Evolutionary conservation across 1,140 invertebrate species (phyloP).

Genomic region (Paraescarpia echinospica): DNA sequence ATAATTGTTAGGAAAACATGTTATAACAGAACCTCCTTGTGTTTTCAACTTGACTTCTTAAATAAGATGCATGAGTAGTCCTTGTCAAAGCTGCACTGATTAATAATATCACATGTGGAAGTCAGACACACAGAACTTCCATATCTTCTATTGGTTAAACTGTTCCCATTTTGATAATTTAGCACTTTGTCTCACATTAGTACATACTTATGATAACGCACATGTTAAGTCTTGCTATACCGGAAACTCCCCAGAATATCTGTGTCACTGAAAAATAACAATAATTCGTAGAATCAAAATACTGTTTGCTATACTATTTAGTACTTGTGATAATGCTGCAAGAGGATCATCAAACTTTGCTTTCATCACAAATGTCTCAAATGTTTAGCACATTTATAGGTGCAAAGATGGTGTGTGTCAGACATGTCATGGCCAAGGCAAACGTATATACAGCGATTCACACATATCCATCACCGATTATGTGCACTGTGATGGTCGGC

Average conservation of each 20-base stretch:
- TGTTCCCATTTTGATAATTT: background rate
- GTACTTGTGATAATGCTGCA: background rate
- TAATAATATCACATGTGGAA: too few relatives aligned
- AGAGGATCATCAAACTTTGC: background rate
- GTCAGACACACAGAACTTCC: too few relatives aligned
- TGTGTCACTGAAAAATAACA: background rate
- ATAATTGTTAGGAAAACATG: background rate
- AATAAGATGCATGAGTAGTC: too few relatives aligned
- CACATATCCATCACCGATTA: background rate
- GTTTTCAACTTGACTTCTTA: too few relatives aligned
- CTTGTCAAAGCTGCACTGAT: too few relatives aligned
- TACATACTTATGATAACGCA: background rate
- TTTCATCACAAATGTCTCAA: background rate
- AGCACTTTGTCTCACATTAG: background rate
- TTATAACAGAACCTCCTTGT: background rate
- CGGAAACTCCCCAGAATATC: background rate
- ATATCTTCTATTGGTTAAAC: background rate
- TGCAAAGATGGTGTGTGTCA: background rate
- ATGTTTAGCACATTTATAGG: background rate
- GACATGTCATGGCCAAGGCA: background rate
- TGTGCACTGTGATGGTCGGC: background rate
- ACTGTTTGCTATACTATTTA: background rate
- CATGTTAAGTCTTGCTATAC: background rate
- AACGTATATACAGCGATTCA: background rate
- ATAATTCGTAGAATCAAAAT: background rate